These are phyloP conservation scores for Copidosoma aretas DNA, from an alignment of 2,888 invertebrate genomes.

Conservation along the genomic window DNA sequence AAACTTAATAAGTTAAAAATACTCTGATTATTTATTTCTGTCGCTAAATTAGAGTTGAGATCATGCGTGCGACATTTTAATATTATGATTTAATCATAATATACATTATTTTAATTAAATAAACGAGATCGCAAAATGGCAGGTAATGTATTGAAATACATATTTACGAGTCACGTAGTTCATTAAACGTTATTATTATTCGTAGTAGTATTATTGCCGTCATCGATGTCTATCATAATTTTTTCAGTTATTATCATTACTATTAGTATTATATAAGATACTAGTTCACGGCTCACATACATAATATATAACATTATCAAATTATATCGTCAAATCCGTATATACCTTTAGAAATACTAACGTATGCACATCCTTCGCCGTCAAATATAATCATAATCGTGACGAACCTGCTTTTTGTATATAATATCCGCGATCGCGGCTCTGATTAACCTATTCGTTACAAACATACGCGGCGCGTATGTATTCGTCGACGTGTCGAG, in stretches of 20 bases:
- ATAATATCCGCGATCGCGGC: background rate
- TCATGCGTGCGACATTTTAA: constrained; percentile 20
- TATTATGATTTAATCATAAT: background rate
- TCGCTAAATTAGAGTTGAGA: background rate
- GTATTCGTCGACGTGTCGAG: background rate
- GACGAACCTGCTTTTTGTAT: constrained; percentile 27
- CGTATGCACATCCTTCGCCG: no score
- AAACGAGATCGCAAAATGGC: background rate
- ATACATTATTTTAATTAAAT: constrained; percentile 8
- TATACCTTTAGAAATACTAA: no score
- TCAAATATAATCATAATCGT: no score
- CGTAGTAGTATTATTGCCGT: background rate
- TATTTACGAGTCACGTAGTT: constrained; percentile 12
- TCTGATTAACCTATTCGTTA: constrained; percentile 14
- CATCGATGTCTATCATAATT: background rate
- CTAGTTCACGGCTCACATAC: constrained; percentile 21
- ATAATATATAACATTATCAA: no score
- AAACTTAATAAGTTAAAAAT: no score
- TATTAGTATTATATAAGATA: background rate
- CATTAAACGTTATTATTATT: constrained; percentile 24
- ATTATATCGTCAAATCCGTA: no score
- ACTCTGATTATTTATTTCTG: no score
- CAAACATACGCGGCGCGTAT: background rate
- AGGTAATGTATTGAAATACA: constrained; percentile 27
- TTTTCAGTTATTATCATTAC: constrained; percentile 25